Evolutionary conservation across 2,888 invertebrate genomes (phyloP).

Genomic region (Adelognathus sp.): DNA sequence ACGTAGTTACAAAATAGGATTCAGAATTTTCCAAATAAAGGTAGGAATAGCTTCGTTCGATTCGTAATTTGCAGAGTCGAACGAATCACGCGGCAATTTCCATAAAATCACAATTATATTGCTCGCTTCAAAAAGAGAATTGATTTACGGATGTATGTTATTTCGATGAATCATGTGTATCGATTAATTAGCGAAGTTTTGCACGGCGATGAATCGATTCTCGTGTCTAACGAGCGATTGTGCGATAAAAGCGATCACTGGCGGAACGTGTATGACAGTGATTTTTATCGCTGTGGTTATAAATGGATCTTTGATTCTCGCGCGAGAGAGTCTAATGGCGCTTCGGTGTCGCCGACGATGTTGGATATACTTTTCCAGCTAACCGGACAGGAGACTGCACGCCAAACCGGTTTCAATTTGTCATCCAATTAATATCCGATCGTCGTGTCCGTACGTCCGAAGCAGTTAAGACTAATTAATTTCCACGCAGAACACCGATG

Average conservation of each 20-base stretch:
- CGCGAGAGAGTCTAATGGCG: background rate
- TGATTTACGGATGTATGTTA: background rate
- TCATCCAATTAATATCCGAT: conserved; percentile 65
- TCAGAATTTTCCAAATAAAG: too few species aligned
- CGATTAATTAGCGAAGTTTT: background rate
- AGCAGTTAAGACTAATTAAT: conserved; percentile 45
- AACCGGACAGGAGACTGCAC: conserved; percentile 2
- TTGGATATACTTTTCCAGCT: conserved; percentile 1
- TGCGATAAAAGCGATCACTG: background rate
- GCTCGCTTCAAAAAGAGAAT: background rate
- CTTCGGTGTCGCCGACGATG: background rate
- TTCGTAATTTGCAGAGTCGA: background rate
- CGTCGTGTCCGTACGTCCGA: conserved; percentile 35
- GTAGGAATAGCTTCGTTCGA: too few species aligned
- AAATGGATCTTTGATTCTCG: background rate
- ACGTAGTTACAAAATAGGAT: too few species aligned
- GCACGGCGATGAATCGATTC: background rate
- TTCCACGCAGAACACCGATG: too few species aligned
- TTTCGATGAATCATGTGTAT: background rate
- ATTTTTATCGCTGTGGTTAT: conserved; percentile 22
- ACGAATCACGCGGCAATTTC: background rate
- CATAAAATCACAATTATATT: background rate
- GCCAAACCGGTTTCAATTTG: conserved; percentile 66
- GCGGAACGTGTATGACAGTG: background rate
- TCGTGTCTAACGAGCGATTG: background rate